Percentiles rank a stretch among this genome's conserved stretches.
Conservation (phyloP, 2,113 vertebrate species). For the Pagrus major region DNA sequence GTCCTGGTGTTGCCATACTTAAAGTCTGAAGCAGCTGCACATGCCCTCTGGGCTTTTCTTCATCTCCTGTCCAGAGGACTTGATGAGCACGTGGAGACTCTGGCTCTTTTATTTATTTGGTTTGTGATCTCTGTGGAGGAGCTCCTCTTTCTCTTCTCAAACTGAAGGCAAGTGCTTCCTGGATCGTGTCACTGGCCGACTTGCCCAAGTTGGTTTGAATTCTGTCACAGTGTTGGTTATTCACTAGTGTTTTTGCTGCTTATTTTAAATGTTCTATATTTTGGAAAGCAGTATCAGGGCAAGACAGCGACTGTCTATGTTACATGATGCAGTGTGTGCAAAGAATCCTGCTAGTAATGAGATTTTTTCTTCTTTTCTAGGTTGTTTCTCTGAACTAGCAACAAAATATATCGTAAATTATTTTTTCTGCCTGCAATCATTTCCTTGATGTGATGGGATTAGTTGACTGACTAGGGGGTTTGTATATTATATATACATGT, state of each 20-base stretch:
- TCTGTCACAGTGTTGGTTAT: constrained; percentile 15
- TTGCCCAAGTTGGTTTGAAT: not conserved
- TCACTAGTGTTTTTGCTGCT: constrained; percentile 20
- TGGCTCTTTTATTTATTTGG: constrained; percentile 14
- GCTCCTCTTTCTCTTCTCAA: not conserved
- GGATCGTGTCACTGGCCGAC: not conserved
- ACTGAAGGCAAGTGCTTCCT: constrained; percentile 7
- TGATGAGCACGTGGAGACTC: not conserved
- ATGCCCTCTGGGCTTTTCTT: constrained; percentile 7
- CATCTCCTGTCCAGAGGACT: constrained; percentile 8
- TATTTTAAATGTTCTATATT: constrained; percentile 7
- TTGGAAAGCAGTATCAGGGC: constrained; percentile 5
- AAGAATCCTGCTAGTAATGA: constrained; percentile 15
- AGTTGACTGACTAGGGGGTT: constrained; percentile 35
- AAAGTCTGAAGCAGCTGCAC: constrained; percentile 27
- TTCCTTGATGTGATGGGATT: constrained; percentile 17
- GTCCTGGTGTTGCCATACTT: constrained; percentile 1
- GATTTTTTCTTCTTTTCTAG: not conserved
- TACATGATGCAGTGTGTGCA: constrained; percentile 13
- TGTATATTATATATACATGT: constrained; percentile 80
- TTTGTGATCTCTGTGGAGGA: constrained; percentile 5
- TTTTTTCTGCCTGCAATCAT: constrained; percentile 35
- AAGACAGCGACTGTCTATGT: not conserved
- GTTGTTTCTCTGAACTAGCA: constrained; percentile 23
- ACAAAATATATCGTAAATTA: constrained; percentile 1